Percentiles rank a stretch among this genome's conserved stretches.
Conservation (phyloP, 92 coral and sea anemone species). For the Epizoanthus stellaris region DNA sequence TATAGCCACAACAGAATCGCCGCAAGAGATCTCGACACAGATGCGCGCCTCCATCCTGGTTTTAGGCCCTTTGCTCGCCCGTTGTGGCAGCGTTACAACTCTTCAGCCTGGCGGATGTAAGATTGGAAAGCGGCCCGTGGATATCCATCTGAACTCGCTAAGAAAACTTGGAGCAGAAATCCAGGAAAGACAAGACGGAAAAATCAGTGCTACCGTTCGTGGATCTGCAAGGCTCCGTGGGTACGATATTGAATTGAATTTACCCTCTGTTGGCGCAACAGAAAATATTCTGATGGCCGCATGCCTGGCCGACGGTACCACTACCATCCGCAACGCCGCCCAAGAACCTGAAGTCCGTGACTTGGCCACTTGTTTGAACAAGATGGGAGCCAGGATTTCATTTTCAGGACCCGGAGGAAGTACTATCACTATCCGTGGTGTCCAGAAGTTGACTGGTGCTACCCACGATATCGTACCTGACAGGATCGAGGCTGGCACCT, state of each 20-base stretch:
- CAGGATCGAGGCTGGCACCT: constrained; percentile 71
- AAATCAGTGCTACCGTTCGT: background rate
- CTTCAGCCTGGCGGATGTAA: constrained; percentile 55
- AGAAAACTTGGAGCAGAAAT: constrained; percentile 57
- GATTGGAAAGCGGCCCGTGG: constrained; percentile 50
- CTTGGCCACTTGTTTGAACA: constrained; percentile 47
- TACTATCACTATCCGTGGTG: constrained; percentile 45
- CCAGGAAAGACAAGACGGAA: background rate
- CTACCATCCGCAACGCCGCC: constrained; percentile 64
- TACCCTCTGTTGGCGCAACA: constrained; percentile 66
- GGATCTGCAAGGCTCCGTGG: constrained; percentile 40
- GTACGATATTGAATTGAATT: constrained; percentile 4
- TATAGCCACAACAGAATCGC: constrained; percentile 8
- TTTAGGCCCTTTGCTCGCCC: constrained; percentile 55
- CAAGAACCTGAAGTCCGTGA: constrained; percentile 65
- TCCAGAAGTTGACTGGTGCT: constrained; percentile 9
- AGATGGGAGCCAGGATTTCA: constrained; percentile 53
- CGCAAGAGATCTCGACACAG: background rate
- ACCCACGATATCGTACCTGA: constrained; percentile 60
- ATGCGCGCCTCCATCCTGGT: constrained; percentile 45
- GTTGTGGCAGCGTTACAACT: constrained; percentile 41
- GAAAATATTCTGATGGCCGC: constrained; percentile 72
- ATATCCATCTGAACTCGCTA: constrained; percentile 45
- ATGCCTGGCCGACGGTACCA: constrained; percentile 53
- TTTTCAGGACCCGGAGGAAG: constrained; percentile 13